Evolutionary conservation across 2,888 invertebrate species (phyloP).

Genomic region (Pharmacophagus antenor): DNA sequence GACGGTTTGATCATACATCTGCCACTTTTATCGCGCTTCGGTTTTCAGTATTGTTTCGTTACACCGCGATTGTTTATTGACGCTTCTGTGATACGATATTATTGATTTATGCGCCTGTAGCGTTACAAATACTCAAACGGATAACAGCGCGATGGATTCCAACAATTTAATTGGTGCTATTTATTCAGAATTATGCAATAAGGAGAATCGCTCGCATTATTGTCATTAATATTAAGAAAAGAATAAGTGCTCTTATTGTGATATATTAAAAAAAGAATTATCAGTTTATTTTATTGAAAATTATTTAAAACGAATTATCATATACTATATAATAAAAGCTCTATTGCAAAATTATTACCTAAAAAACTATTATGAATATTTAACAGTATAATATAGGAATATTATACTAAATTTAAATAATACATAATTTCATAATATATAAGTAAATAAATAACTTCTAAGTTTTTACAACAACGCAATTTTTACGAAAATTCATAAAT

Average conservation of each 20-base stretch:
- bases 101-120: constrained; percentile 11
- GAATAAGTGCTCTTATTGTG: too few species aligned
- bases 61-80: constrained; percentile 24
- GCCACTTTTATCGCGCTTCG: constrained; percentile 45
- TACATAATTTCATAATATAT: neutral
- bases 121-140: neutral
- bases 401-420: neutral
- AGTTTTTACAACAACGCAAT: too few species aligned
- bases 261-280: too few species aligned
- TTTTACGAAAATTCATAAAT: too few species aligned
- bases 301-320: too few species aligned
- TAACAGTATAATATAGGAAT: neutral
- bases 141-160: neutral
- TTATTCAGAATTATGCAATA: too few species aligned
- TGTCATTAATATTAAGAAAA: too few species aligned
- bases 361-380: neutral
- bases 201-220: too few species aligned
- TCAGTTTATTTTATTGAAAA: too few species aligned
- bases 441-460: too few species aligned
- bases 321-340: too few species aligned
- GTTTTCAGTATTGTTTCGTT: constrained; percentile 32
- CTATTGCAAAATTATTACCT: neutral
- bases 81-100: constrained; percentile 11
- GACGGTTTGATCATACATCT: constrained; percentile 68
- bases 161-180: too few species aligned